Conservation (phyloP, 1,140 invertebrate genomes). For the Drosophila truncata region DNA sequence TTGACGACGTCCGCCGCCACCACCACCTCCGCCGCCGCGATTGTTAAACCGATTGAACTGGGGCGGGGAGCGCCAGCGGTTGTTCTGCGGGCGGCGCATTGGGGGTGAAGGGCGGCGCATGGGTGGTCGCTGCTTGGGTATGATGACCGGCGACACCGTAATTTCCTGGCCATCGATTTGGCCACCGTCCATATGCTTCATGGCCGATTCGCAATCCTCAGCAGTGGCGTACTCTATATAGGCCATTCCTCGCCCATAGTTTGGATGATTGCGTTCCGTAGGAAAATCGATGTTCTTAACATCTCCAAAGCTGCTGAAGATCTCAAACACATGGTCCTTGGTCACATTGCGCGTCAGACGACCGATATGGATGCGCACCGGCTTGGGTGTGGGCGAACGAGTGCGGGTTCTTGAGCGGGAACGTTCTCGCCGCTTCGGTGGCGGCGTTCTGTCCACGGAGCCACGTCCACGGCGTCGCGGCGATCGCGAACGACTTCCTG, state of each 20-base stretch:
- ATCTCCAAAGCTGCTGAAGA: slow-evolving; percentile 96
- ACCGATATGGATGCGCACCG: slow-evolving; percentile 96
- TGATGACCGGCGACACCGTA: slow-evolving; percentile 94
- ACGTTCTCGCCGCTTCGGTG: slow-evolving; percentile 71
- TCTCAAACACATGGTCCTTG: slow-evolving; percentile 97
- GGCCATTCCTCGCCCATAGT: slow-evolving; percentile 95
- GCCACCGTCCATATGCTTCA: slow-evolving; percentile 99
- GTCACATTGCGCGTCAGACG: slow-evolving; percentile 96
- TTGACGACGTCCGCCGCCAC: slow-evolving; percentile 56
- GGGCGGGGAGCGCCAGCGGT: slow-evolving; percentile 88
- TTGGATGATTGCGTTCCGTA: slow-evolving; percentile 93
- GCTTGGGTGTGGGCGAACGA: slow-evolving; percentile 93
- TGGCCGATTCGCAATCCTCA: slow-evolving; percentile 98
- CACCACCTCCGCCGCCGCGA: slow-evolving; percentile 62
- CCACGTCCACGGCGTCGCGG: slow-evolving; percentile 74
- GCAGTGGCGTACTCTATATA: slow-evolving; percentile 97
- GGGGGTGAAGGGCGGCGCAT: slow-evolving; percentile 89
- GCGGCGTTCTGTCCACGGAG: slow-evolving; percentile 74
- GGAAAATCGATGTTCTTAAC: slow-evolving; percentile 96
- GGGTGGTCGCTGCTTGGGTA: slow-evolving; percentile 90
- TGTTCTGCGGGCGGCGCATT: slow-evolving; percentile 87
- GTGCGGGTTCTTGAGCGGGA: slow-evolving; percentile 91
- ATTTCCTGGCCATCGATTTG: slow-evolving; percentile 97
- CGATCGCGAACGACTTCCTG: slow-evolving; percentile 71
- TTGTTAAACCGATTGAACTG: slow-evolving; percentile 81